Evolutionary conservation across 1,140 invertebrate genomes (phyloP).

Genomic region (Trissolcus basalis): DNA sequence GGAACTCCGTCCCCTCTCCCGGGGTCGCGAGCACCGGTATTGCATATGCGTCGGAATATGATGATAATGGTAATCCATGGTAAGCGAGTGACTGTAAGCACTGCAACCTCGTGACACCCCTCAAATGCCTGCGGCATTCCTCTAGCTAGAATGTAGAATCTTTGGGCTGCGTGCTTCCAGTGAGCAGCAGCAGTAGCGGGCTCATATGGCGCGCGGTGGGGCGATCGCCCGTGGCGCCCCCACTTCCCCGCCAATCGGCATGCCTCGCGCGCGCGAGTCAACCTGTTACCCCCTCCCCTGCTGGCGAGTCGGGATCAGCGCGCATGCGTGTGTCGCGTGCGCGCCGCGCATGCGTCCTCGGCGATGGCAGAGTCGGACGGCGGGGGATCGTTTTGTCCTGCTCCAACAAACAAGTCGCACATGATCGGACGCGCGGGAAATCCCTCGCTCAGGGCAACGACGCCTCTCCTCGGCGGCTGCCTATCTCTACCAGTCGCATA

Average conservation of each 20-base stretch:
- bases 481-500: constrained; percentile 60
- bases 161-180: constrained; percentile 49
- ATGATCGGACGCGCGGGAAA: constrained; percentile 8
- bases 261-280: constrained; percentile 68
- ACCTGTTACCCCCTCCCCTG: constrained; percentile 64
- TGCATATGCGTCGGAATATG: constrained; percentile 65
- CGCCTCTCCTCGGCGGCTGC: constrained; percentile 1
- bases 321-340: constrained; percentile 59
- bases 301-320: constrained; percentile 25
- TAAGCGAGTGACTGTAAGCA: constrained; percentile 66
- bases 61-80: constrained; percentile 70
- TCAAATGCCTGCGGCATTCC: constrained; percentile 51
- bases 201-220: constrained; percentile 18
- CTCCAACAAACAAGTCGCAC: not conserved
- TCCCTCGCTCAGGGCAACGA: constrained; percentile 12
- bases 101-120: constrained; percentile 64
- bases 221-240: constrained; percentile 28
- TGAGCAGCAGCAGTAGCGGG: constrained; percentile 33
- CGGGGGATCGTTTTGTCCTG: constrained; percentile 7
- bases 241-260: constrained; percentile 56
- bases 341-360: constrained; percentile 41
- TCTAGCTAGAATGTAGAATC: constrained; percentile 48
- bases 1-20: constrained; percentile 16
- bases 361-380: constrained; percentile 1
- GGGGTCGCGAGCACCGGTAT: constrained; percentile 9